Base-by-base conservation (phyloP, 2,113 vertebrate species). In the Neopipo cinnamomea region DNA sequence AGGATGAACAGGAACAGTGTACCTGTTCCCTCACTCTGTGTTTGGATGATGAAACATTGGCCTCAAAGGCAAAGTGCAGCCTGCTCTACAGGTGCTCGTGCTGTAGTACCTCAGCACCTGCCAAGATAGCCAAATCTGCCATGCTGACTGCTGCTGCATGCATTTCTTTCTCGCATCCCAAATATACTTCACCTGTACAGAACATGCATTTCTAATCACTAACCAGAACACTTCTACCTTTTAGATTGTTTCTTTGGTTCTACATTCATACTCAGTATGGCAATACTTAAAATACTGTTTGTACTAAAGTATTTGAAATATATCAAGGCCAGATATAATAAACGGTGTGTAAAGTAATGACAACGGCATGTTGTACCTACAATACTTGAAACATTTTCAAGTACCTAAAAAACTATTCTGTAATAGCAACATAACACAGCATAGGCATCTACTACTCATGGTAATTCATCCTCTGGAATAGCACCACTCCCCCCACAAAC, bases 1-100 rank as follows among this genome's bases (percentile, higher is more conserved):
- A 30, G n/a, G 47, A 19, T 71, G 44, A 63, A 35, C 0, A 0
- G n/a, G 22, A 52, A 11, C 39, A 42, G 22, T 2, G 0, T 15
- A 35, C 8, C n/a, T 23, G 21, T 44, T 74, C n/a, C 23, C 16
- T 70, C 31, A 18, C 8, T 39, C n/a, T 5, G 1, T 1, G 0
- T 62, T 73, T 59, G 41, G 22, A 33, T 41, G 59, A 41, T 28
- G 21, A 55, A 59, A 41, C 12, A 11, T 12, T 22, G 20, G 25
- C 52, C 15, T 67, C 35, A 41, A 3, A 5, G 49, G 33, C 33
- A 78, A 62, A 59, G 15, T 21, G 30, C 31, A 58, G 27, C 31
- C 59, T 41, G 21, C 14, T 52, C 14, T 35, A 7, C 0, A 3
- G 21, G 47, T 42, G 12, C 28, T 74, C 0, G 0, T 4, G 22